phyloP scores from a whole-genome alignment of 2,888 invertebrate genomes.

The Tetranychus piercei region DNA sequence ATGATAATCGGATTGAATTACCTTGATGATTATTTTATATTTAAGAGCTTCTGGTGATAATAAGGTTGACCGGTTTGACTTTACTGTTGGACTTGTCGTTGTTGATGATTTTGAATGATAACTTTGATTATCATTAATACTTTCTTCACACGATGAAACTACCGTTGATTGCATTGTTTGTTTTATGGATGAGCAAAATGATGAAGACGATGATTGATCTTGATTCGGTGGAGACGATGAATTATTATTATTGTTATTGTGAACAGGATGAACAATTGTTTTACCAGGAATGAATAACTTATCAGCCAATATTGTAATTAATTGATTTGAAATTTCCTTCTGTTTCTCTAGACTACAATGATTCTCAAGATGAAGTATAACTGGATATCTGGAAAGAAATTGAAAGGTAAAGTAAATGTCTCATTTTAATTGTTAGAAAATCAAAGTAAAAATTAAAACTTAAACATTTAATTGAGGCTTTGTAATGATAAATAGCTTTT shows the following conservation, averaged over 20 bases:
- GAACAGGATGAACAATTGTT: constrained; percentile 13
- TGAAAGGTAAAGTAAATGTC: not conserved
- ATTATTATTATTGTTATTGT: not conserved
- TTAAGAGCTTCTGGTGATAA: constrained; percentile 33
- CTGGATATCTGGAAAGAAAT: constrained; percentile 34
- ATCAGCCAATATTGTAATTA: constrained; percentile 33
- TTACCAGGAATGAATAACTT: constrained; percentile 28
- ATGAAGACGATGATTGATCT: not conserved
- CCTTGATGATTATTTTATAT: constrained; percentile 33
- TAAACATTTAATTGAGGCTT: no score
- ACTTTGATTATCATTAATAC: not conserved
- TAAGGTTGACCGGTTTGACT: constrained; percentile 22
- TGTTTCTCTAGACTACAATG: constrained; percentile 37
- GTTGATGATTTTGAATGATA: constrained; percentile 11
- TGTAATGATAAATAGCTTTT: no score
- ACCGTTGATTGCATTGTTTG: not conserved
- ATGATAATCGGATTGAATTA: constrained; percentile 13
- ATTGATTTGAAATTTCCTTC: constrained; percentile 32
- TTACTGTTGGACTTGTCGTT: constrained; percentile 24
- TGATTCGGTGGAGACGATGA: not conserved
- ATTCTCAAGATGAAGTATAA: constrained; percentile 38
- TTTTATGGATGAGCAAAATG: not conserved
- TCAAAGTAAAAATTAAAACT: no score
- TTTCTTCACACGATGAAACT: not conserved
- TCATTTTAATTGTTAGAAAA: no score